Evolutionary conservation across 2,797 vertebrate genomes (phyloP).

Genomic region (Mico argentatus): DNA sequence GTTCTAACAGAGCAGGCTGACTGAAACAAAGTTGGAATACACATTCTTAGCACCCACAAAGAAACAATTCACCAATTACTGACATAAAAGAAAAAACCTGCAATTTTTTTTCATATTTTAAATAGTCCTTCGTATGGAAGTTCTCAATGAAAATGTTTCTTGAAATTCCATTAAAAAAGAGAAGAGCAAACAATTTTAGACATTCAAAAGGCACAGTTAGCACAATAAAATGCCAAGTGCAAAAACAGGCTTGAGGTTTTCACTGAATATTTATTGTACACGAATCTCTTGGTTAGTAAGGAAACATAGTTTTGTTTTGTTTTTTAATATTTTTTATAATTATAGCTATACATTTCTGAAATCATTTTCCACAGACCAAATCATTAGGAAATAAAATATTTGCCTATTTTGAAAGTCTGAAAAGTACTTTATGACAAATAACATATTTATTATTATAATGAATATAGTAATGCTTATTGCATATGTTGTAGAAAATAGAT

Average conservation of each 20-base stretch:
- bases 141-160: conserved; percentile 66
- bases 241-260: conserved; percentile 21
- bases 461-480: no score
- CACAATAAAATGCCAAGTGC: conserved; percentile 51
- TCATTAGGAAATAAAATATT: no score
- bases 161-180: conserved; percentile 76
- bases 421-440: no score
- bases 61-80: conserved; percentile 25
- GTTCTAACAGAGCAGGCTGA: not conserved
- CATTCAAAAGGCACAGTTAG: conserved; percentile 53
- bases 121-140: conserved; percentile 51
- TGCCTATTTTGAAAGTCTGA: no score
- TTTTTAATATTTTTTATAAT: no score
- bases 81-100: not conserved
- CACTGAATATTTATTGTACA: not conserved
- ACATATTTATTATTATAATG: no score
- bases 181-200: conserved; percentile 67
- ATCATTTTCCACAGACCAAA: no score
- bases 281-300: not conserved
- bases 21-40: conserved; percentile 1
- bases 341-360: no score
- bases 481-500: no score
- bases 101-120: conserved; percentile 42
- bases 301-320: not conserved
- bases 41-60: not conserved